These are phyloP conservation scores for Schrankia costaestrigalis DNA, from an alignment of 2,888 invertebrate genomes.

Conservation along the genomic window DNA sequence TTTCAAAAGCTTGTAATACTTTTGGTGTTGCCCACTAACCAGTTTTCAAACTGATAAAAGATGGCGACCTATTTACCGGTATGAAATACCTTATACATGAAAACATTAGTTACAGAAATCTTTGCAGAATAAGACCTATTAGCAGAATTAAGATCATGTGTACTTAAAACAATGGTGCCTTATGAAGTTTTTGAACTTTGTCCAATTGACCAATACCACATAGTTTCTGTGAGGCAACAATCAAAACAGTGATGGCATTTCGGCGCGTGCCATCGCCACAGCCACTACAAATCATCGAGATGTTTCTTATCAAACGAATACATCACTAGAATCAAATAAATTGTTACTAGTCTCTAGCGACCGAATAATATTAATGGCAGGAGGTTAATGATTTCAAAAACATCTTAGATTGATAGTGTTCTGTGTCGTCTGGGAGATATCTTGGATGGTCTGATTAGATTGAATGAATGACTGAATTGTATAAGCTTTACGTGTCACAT, in stretches of 20 bases:
- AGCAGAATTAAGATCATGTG: too few relatives aligned
- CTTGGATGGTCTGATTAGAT: constrained; percentile 38
- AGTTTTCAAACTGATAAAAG: too few relatives aligned
- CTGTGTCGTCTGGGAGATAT: constrained; percentile 38
- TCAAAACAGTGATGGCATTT: constrained; percentile 25
- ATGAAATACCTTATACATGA: too few relatives aligned
- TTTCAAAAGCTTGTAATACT: too few relatives aligned
- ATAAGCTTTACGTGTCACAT: constrained; percentile 38
- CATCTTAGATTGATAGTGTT: constrained; percentile 62
- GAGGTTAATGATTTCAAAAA: constrained; percentile 68
- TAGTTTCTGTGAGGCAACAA: constrained; percentile 21
- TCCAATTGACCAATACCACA: too few relatives aligned
- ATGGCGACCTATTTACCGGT: too few relatives aligned
- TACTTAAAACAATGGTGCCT: too few relatives aligned
- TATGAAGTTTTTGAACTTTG: too few relatives aligned
- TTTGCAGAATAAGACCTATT: too few relatives aligned
- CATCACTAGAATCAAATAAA: constrained; percentile 73
- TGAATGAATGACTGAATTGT: constrained; percentile 43
- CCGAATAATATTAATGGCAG: constrained; percentile 66
- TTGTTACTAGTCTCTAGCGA: constrained; percentile 55
- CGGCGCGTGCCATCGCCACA: constrained; percentile 57
- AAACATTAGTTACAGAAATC: too few relatives aligned
- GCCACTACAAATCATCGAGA: constrained; percentile 66
- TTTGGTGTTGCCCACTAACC: too few relatives aligned
- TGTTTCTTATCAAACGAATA: constrained; percentile 63